phyloP scores from a whole-genome alignment of 1,140 invertebrate genomes.

The Pissodes strobi region DNA sequence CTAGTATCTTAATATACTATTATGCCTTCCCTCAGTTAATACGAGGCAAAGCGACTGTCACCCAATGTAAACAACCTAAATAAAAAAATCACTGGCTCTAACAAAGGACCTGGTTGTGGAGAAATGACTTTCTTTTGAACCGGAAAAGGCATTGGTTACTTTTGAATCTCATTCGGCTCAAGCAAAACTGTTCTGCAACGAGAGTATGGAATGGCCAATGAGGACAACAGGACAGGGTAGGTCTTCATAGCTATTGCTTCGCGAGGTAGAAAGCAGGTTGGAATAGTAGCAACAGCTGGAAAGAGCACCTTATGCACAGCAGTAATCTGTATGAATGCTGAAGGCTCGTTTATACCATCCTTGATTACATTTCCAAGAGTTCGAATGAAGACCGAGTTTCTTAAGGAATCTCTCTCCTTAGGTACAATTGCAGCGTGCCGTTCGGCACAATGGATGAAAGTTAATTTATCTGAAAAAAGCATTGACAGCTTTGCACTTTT shows the following conservation, averaged over 20 bases:
- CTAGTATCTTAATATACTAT: too few species aligned
- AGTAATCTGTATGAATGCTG: constrained; percentile 31
- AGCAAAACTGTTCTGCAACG: too few species aligned
- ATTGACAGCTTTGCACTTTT: neutral
- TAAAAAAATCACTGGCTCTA: too few species aligned
- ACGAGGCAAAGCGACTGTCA: too few species aligned
- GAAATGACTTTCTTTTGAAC: too few species aligned
- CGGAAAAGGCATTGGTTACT: too few species aligned
- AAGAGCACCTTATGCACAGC: constrained; percentile 7
- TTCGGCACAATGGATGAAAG: constrained; percentile 20
- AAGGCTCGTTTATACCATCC: constrained; percentile 43
- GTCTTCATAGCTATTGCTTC: constrained; percentile 17
- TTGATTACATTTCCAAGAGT: constrained; percentile 45
- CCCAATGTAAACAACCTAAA: too few species aligned
- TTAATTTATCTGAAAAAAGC: neutral
- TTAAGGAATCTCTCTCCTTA: constrained; percentile 29
- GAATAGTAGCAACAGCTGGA: constrained; percentile 15
- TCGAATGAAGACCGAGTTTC: constrained; percentile 37
- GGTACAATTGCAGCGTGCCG: constrained; percentile 34
- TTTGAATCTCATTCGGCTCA: too few species aligned
- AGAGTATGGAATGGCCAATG: too few species aligned
- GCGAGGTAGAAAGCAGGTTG: constrained; percentile 25
- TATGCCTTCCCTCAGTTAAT: too few species aligned
- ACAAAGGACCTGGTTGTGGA: too few species aligned
- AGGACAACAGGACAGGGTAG: too few species aligned